Percentiles rank a stretch among this genome's conserved stretches.
Conservation (phyloP, 2,797 vertebrate genomes). For the Cyprinella venusta region DNA sequence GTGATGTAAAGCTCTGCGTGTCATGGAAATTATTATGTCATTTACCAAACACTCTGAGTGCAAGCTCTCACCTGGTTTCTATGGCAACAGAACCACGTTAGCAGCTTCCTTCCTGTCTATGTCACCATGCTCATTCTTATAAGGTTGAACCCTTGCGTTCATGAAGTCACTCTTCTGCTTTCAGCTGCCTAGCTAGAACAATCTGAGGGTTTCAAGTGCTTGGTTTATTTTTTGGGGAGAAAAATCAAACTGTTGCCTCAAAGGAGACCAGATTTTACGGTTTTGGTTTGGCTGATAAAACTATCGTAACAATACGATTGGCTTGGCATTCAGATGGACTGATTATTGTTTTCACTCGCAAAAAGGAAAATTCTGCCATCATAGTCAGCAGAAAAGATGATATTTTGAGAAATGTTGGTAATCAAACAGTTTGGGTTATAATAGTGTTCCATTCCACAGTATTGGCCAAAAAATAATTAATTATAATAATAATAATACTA, state of each 20-base stretch:
- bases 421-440: neutral
- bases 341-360: neutral
- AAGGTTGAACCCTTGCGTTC: neutral
- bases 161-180: slow-evolving; percentile 20
- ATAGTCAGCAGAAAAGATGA: neutral
- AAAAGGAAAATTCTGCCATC: neutral
- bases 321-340: too few relatives aligned
- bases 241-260: neutral
- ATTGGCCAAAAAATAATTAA: neutral
- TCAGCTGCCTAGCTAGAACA: neutral
- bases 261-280: neutral
- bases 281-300: neutral
- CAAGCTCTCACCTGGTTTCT: slow-evolving; percentile 79
- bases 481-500: too few relatives aligned
- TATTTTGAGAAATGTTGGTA: neutral
- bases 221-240: neutral
- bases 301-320: neutral
- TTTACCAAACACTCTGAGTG: slow-evolving; percentile 61
- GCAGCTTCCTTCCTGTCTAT: slow-evolving; percentile 73
- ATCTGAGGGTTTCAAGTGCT: neutral
- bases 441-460: neutral
- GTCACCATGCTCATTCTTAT: slow-evolving; percentile 46
- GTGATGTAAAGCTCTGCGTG: slow-evolving; percentile 62
- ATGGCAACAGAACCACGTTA: slow-evolving; percentile 73
- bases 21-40: slow-evolving; percentile 82